Evolutionary conservation across 2,113 vertebrate genomes (phyloP).

Genomic region (Desmodus rotundus): DNA sequence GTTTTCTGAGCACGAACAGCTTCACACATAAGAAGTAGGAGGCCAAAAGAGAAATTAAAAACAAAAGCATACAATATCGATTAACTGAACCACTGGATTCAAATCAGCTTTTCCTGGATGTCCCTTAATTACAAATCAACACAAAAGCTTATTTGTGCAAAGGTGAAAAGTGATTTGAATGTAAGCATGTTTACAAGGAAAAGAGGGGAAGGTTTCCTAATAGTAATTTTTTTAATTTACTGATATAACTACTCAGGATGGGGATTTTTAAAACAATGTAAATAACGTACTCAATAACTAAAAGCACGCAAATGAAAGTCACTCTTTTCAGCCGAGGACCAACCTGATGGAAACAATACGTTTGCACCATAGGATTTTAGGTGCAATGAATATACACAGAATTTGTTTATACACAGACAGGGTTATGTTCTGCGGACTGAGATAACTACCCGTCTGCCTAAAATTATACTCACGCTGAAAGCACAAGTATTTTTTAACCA

Average conservation of each 20-base stretch:
- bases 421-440: conserved; percentile 23
- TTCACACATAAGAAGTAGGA: background rate
- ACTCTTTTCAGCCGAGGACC: background rate
- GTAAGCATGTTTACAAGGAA: background rate
- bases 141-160: background rate
- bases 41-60: conserved; percentile 1
- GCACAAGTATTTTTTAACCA: conserved; percentile 44
- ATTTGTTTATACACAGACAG: background rate
- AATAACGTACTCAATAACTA: background rate
- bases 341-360: background rate
- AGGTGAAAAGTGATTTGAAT: background rate
- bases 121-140: background rate
- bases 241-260: background rate
- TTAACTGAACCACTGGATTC: background rate
- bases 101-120: background rate
- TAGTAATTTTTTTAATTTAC: background rate
- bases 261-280: background rate
- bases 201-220: background rate
- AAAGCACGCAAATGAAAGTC: background rate
- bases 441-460: conserved; percentile 11
- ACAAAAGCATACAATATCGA: background rate
- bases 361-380: background rate
- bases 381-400: background rate
- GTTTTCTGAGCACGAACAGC: background rate
- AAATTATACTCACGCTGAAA: conserved; percentile 17